Percentiles rank a stretch among this genome's conserved stretches.
Evolutionary conservation across 2,888 invertebrate species (phyloP).

Genomic region (Smittia sp.): DNA sequence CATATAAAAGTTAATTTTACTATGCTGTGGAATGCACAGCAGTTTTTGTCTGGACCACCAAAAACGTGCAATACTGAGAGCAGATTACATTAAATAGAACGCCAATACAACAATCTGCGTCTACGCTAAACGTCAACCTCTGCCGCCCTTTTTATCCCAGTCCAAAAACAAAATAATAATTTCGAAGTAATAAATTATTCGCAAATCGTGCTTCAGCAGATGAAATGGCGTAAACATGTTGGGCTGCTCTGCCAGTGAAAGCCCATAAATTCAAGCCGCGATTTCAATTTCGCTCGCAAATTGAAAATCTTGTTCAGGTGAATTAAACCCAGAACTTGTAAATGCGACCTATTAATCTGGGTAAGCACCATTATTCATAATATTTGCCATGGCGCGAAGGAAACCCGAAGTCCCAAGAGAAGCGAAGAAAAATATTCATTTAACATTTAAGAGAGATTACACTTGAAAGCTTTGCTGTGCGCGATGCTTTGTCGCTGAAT

Average conservation of each 20-base stretch:
- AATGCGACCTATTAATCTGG: background rate
- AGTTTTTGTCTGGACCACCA: no score
- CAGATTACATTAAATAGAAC: background rate
- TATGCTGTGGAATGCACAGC: no score
- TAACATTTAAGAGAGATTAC: constrained; percentile 25
- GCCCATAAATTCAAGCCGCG: background rate
- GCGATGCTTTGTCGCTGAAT: background rate
- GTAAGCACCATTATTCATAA: constrained; percentile 13
- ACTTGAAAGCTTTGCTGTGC: background rate
- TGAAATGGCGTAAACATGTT: constrained; percentile 1
- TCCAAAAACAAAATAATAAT: background rate
- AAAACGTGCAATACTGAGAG: background rate
- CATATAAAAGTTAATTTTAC: no score
- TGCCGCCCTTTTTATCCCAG: no score
- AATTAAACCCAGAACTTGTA: background rate
- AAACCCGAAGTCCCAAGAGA: background rate
- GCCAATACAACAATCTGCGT: background rate
- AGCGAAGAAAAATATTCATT: constrained; percentile 17
- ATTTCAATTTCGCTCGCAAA: background rate
- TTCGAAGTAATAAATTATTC: background rate
- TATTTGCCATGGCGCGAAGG: background rate
- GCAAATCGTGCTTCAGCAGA: background rate
- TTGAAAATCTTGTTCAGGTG: background rate
- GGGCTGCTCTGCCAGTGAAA: background rate
- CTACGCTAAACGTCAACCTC: no score